These are phyloP conservation scores for Plagodis dolabraria DNA, from an alignment of 2,888 invertebrate genomes.

Conservation along the genomic window DNA sequence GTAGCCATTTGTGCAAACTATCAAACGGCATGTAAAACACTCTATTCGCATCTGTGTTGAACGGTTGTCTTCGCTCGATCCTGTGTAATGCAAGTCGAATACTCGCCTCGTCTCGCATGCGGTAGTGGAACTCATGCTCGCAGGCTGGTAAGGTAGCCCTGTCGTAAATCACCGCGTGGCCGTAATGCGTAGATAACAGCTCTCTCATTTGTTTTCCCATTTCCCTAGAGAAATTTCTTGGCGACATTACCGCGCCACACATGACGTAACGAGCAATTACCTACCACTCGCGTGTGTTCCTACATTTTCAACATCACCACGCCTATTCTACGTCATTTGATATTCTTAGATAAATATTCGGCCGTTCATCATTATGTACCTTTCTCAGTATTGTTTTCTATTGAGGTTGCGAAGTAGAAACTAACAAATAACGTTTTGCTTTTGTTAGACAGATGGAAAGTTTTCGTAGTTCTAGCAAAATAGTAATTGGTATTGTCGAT, in stretches of 20 bases:
- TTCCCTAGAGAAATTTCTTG: constrained; percentile 80
- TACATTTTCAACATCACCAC: constrained; percentile 46
- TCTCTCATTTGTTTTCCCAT: constrained; percentile 82
- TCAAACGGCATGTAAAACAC: constrained; percentile 67
- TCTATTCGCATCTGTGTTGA: constrained; percentile 72
- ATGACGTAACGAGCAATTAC: constrained; percentile 74
- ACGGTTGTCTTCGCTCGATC: constrained; percentile 68
- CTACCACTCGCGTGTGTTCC: constrained; percentile 50
- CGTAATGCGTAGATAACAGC: constrained; percentile 82
- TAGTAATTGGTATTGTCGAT: constrained; percentile 1
- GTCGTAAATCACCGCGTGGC: constrained; percentile 76
- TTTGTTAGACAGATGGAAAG: constrained; percentile 22
- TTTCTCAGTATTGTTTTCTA: constrained; percentile 17
- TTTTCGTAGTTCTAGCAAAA: constrained; percentile 15
- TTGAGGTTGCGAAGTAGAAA: constrained; percentile 21
- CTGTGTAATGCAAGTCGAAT: constrained; percentile 56
- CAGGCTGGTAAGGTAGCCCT: constrained; percentile 58
- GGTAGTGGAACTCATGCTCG: neutral
- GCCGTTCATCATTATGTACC: constrained; percentile 13
- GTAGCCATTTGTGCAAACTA: constrained; percentile 64
- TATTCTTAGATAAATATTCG: constrained; percentile 26
- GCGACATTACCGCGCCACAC: constrained; percentile 67
- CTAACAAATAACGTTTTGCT: constrained; percentile 21
- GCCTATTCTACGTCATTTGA: constrained; percentile 17
- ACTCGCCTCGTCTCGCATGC: neutral